Percentiles rank a stretch among this genome's conserved stretches.
Conservation (phyloP, 2,888 invertebrate genomes). For the Epinotia bilunana region DNA sequence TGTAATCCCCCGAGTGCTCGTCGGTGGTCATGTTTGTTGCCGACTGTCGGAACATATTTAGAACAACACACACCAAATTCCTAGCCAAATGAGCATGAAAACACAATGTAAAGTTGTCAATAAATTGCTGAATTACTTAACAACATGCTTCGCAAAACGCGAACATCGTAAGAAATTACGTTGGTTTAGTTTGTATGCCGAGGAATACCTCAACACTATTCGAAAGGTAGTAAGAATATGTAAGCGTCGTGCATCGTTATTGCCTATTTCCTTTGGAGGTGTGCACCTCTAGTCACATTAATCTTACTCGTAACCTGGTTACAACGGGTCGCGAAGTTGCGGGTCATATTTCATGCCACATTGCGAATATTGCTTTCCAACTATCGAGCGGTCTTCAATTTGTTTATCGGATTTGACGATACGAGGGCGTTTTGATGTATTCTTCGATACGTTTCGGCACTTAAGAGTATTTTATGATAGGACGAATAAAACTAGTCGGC, state of each 20-base stretch:
- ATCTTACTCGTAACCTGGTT: conserved; percentile 52
- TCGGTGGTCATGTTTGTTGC: conserved; percentile 1
- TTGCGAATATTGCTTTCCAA: conserved; percentile 44
- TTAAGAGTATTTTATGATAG: neutral
- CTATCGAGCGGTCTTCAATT: conserved; percentile 37
- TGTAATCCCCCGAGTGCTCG: conserved; percentile 3
- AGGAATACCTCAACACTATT: neutral
- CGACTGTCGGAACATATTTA: conserved; percentile 18
- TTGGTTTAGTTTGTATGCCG: conserved; percentile 28
- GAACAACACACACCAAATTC: neutral
- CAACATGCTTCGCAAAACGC: conserved; percentile 27
- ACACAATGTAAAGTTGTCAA: conserved; percentile 32
- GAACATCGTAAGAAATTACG: conserved; percentile 35
- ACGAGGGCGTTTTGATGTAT: neutral
- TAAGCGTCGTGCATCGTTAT: neutral
- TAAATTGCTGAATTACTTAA: conserved; percentile 42
- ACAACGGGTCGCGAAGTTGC: conserved; percentile 52
- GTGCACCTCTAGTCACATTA: conserved; percentile 51
- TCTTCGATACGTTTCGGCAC: neutral
- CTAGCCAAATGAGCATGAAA: conserved; percentile 29
- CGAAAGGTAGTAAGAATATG: neutral
- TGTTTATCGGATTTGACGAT: conserved; percentile 35
- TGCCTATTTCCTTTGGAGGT: neutral
- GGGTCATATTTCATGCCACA: conserved; percentile 43
- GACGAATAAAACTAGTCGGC: too few species aligned